phyloP scores from a whole-genome alignment of 2,113 vertebrate species.

The Artemisiospiza belli region DNA sequence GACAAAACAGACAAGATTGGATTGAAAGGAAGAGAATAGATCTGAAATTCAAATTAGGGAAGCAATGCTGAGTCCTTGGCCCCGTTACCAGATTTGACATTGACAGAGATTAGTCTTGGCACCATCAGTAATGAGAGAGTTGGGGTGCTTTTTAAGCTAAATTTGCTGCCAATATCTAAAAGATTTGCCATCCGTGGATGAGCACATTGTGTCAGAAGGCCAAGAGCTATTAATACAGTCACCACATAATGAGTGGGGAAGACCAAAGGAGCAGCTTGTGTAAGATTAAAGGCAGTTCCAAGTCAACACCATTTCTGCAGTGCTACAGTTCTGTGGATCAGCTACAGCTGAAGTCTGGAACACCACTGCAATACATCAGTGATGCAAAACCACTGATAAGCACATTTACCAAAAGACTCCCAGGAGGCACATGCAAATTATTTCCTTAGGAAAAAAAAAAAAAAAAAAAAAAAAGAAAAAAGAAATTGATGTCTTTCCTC shows the following conservation, averaged over 20 bases:
- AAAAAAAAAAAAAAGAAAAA: neutral
- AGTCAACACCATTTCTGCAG: constrained; percentile 2
- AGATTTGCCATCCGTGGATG: constrained; percentile 43
- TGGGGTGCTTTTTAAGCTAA: constrained; percentile 60
- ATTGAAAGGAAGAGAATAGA: constrained; percentile 43
- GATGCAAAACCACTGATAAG: neutral
- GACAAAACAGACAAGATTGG: constrained; percentile 41
- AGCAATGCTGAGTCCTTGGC: constrained; percentile 34
- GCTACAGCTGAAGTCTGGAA: neutral
- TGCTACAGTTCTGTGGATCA: neutral
- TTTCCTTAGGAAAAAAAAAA: neutral
- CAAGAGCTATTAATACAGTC: constrained; percentile 50
- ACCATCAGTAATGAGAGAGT: constrained; percentile 42
- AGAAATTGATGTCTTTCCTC: neutral
- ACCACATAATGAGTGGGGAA: constrained; percentile 22
- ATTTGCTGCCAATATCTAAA: constrained; percentile 62
- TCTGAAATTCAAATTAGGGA: constrained; percentile 55
- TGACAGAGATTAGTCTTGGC: constrained; percentile 64
- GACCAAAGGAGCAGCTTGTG: constrained; percentile 32
- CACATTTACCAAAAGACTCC: neutral
- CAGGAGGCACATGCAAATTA: neutral
- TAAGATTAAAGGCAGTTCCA: constrained; percentile 17
- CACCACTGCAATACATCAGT: neutral
- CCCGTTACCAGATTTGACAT: constrained; percentile 34
- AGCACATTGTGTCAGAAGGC: constrained; percentile 37